A percentile compares a stretch with the other conserved stretches of the same genome.
These are phyloP conservation scores for Panorpa germanica DNA, from an alignment of 2,888 invertebrate genomes.

Conservation along the genomic window DNA sequence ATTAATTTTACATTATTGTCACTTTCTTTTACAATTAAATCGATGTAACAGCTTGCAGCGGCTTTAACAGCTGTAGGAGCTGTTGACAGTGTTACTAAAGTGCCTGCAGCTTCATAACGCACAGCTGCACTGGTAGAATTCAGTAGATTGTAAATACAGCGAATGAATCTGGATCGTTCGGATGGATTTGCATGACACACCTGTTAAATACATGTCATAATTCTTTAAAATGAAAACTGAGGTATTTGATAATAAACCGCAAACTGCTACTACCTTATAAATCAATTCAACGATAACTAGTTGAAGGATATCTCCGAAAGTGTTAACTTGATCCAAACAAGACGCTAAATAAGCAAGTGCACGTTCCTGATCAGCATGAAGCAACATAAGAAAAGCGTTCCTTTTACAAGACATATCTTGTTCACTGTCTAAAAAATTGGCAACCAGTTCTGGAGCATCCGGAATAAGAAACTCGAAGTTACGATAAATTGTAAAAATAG, in stretches of 20 bases:
- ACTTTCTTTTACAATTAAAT: conserved; percentile 96
- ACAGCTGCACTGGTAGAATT: conserved; percentile 94
- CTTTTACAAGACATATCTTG: conserved; percentile 99
- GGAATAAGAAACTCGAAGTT: conserved; percentile 98
- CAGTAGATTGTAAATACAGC: conserved; percentile 93
- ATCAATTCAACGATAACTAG: conserved; percentile 97
- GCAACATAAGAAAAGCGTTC: conserved; percentile 96
- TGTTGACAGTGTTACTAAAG: conserved; percentile 88
- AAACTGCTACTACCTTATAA: conserved; percentile 58
- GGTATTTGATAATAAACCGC: conserved; percentile 4
- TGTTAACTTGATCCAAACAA: conserved; percentile 84
- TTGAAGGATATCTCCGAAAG: conserved; percentile 93
- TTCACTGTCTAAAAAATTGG: conserved; percentile 84
- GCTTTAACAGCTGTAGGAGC: conserved; percentile 97
- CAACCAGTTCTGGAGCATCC: conserved; percentile 94
- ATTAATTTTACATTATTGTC: conserved; percentile 99
- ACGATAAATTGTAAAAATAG: conserved; percentile 95
- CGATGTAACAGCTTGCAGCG: conserved; percentile 96
- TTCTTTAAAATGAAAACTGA: conserved; percentile 6
- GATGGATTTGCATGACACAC: conserved; percentile 93
- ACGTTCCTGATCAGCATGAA: conserved; percentile 91
- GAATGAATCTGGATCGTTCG: conserved; percentile 91
- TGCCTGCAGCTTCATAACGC: conserved; percentile 96
- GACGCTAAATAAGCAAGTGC: conserved; percentile 85
- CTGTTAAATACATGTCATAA: conserved; percentile 22